Conservation (phyloP, 2,888 invertebrate genomes). For the Kuschelorhynchus macadamiae region DNA sequence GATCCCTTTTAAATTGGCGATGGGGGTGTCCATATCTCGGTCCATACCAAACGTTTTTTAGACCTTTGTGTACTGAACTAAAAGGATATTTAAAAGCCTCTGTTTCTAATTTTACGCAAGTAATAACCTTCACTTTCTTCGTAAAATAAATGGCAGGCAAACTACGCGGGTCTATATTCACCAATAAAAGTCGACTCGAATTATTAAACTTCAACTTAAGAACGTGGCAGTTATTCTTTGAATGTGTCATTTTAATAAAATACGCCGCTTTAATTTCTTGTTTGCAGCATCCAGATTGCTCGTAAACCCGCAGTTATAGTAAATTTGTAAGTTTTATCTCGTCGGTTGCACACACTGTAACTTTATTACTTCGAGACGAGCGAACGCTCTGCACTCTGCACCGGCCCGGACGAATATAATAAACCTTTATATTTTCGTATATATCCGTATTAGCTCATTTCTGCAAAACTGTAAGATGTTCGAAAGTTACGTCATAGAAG, state of each 20-base stretch:
- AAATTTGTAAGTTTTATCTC: conserved; percentile 54
- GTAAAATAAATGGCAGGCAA: not conserved
- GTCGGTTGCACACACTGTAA: conserved; percentile 43
- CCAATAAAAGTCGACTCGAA: conserved; percentile 38
- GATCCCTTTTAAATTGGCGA: too few relatives aligned
- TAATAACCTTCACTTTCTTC: conserved; percentile 5
- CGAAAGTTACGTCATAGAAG: not conserved
- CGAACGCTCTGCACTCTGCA: conserved; percentile 9
- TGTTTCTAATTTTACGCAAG: too few relatives aligned
- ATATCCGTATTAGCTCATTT: not conserved
- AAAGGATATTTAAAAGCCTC: too few relatives aligned
- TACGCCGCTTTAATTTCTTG: conserved; percentile 55
- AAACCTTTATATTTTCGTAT: conserved; percentile 8
- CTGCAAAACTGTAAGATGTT: not conserved
- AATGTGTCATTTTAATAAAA: conserved; percentile 48
- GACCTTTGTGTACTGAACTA: too few relatives aligned
- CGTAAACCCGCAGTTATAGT: conserved; percentile 55
- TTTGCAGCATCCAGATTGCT: conserved; percentile 56
- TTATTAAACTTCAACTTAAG: conserved; percentile 36
- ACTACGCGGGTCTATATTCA: conserved; percentile 32
- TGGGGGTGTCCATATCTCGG: too few relatives aligned
- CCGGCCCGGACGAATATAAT: conserved; percentile 2
- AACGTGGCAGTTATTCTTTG: conserved; percentile 36
- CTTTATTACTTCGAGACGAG: conserved; percentile 41
- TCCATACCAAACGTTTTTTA: too few relatives aligned